Conservation (phyloP, 2,113 vertebrate genomes). For the Orycteropus afer region DNA sequence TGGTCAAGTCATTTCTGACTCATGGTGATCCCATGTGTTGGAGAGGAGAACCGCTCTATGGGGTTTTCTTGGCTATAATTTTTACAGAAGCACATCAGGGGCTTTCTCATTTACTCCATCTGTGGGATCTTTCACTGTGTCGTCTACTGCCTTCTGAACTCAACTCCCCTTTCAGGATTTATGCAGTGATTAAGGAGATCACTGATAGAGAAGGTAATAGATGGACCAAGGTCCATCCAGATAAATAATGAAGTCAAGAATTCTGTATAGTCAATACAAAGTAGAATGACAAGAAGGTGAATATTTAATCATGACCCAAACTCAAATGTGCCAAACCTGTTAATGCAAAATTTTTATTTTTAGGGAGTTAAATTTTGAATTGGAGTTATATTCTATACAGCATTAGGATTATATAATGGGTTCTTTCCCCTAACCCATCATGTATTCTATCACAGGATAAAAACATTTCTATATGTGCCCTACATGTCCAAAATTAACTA, state of each 20-base stretch:
- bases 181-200: background rate
- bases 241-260: background rate
- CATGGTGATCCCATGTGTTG: too few species aligned
- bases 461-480: background rate
- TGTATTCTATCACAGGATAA: background rate
- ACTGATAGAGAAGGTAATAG: background rate
- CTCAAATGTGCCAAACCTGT: background rate
- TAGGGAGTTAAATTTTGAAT: slow-evolving; percentile 27
- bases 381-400: background rate
- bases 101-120: background rate
- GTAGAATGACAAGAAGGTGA: background rate
- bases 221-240: background rate
- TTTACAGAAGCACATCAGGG: background rate
- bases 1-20: background rate
- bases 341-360: slow-evolving; percentile 15
- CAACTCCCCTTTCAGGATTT: background rate
- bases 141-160: background rate
- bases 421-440: background rate
- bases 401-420: background rate
- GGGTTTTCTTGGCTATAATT: background rate
- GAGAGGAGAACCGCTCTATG: background rate
- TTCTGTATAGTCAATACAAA: background rate
- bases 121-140: background rate
- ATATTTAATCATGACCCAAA: background rate
- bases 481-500: background rate